Percentiles rank a stretch among this genome's conserved stretches.
phyloP scores from a whole-genome alignment of 2,113 vertebrate species.

The Calidris pygmaea region DNA sequence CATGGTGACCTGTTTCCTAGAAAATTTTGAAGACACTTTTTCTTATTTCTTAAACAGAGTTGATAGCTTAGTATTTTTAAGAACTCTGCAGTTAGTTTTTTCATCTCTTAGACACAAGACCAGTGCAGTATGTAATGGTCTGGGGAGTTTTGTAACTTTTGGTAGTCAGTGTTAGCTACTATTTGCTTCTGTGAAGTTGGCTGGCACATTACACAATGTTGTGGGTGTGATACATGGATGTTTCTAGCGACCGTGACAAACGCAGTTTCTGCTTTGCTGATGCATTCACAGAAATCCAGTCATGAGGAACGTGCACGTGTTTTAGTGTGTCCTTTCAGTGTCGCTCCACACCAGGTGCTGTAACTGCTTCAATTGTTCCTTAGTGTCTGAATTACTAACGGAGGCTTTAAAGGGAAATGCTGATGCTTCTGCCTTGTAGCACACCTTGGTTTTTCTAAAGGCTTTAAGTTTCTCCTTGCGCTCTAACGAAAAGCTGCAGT shows the following conservation, averaged over 20 bases:
- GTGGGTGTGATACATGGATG: neutral
- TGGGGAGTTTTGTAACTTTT: neutral
- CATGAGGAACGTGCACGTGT: neutral
- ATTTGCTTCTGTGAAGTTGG: neutral
- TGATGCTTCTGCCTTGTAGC: neutral
- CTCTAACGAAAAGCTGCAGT: slow-evolving; percentile 17
- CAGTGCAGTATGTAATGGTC: no score
- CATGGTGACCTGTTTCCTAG: neutral
- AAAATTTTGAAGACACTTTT: neutral
- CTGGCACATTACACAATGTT: neutral
- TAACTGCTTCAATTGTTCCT: neutral
- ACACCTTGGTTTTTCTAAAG: slow-evolving; percentile 20
- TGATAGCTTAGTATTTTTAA: neutral
- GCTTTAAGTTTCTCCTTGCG: neutral
- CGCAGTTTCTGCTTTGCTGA: neutral
- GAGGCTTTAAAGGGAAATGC: neutral
- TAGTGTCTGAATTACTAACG: neutral
- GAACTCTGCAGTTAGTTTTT: neutral
- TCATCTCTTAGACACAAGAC: neutral
- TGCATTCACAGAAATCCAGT: neutral
- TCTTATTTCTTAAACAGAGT: neutral
- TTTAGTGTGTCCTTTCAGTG: neutral
- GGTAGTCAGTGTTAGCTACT: neutral
- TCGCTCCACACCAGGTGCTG: neutral
- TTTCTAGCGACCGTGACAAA: neutral